phyloP scores from a whole-genome alignment of 2,888 invertebrate genomes.

The Drosophila eohydei region DNA sequence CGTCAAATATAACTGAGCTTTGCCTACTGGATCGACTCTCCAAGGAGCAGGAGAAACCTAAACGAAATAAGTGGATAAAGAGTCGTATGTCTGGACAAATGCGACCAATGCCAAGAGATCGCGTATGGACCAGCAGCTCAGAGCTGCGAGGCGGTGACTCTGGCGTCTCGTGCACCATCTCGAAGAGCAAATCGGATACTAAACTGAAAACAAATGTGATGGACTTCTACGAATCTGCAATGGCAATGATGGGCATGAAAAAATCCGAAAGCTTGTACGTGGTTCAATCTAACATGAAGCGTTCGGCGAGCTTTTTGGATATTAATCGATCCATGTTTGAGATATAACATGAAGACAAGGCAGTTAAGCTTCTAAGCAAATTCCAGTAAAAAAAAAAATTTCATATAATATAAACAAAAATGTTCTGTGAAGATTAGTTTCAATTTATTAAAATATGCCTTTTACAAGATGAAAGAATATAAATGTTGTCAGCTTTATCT shows the following conservation, averaged over 20 bases:
- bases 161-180: slow-evolving; percentile 18
- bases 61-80: not conserved
- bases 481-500: not conserved
- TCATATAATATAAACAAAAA: no score
- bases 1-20: slow-evolving; percentile 11
- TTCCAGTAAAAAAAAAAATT: not conserved
- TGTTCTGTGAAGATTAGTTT: not conserved
- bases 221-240: slow-evolving; percentile 27
- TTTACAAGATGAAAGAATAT: not conserved
- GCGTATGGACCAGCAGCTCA: slow-evolving; percentile 56
- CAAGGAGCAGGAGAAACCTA: slow-evolving; percentile 1
- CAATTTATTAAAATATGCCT: not conserved
- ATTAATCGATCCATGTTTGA: slow-evolving; percentile 53
- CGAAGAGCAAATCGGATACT: slow-evolving; percentile 27
- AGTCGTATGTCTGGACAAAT: not conserved
- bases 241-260: slow-evolving; percentile 33
- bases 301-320: slow-evolving; percentile 61
- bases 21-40: slow-evolving; percentile 33
- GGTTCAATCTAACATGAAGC: slow-evolving; percentile 68
- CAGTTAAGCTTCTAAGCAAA: not conserved
- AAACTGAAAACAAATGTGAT: slow-evolving; percentile 29
- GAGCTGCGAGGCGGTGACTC: slow-evolving; percentile 37
- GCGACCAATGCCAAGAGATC: not conserved
- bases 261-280: slow-evolving; percentile 40
- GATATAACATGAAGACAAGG: slow-evolving; percentile 1